Evolutionary conservation across 2,888 invertebrate genomes (phyloP).

Genomic region (Diarsia mendica): DNA sequence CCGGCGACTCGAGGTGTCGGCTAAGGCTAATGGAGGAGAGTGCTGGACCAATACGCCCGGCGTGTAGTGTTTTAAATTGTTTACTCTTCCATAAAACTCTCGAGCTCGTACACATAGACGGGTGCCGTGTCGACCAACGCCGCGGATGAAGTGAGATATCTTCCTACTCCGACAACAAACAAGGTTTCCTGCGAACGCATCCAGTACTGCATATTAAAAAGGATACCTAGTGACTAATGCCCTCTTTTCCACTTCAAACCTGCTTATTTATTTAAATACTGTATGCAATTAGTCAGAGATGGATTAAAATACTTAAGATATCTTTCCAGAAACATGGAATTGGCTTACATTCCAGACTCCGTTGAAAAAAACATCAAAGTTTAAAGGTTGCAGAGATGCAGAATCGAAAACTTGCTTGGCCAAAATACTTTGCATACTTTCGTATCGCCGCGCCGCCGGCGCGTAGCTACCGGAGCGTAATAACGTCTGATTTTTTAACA

Average conservation of each 20-base stretch:
- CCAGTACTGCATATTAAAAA: constrained; percentile 62
- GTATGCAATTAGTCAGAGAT: constrained; percentile 60
- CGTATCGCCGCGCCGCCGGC: constrained; percentile 49
- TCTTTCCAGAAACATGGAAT: constrained; percentile 62
- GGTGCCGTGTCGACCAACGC: constrained; percentile 74
- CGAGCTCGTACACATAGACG: constrained; percentile 77
- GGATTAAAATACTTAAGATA: constrained; percentile 61
- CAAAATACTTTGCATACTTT: constrained; percentile 70
- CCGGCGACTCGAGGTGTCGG: constrained; percentile 84
- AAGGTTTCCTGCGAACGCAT: constrained; percentile 66
- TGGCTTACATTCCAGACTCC: constrained; percentile 62
- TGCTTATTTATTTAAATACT: constrained; percentile 54
- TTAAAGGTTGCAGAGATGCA: constrained; percentile 68
- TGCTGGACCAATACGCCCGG: constrained; percentile 88
- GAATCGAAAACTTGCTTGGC: constrained; percentile 63
- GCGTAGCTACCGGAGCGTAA: constrained; percentile 51
- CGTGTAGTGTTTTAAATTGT: constrained; percentile 90
- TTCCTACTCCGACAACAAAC: constrained; percentile 72
- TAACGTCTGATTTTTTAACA: constrained; percentile 41
- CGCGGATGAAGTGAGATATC: constrained; percentile 75
- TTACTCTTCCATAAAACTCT: constrained; percentile 90
- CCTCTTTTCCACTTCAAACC: constrained; percentile 57
- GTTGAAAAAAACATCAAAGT: constrained; percentile 56
- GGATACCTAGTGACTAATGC: constrained; percentile 57
- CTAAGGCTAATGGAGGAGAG: constrained; percentile 88